Conservation (phyloP, 2,113 vertebrate species). For the Tragelaphus buxtoni region DNA sequence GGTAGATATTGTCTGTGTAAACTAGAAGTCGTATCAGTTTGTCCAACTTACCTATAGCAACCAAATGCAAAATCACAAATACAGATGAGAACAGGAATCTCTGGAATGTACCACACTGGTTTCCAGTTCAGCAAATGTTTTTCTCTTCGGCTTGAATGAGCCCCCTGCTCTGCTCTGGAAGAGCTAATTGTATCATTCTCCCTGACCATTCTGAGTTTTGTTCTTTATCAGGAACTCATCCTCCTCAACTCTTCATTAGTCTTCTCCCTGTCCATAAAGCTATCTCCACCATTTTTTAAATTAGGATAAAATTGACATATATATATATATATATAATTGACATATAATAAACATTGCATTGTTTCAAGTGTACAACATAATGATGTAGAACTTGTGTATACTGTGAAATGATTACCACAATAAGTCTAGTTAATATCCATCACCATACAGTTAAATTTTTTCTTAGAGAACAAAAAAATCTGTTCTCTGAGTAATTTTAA, state of each 20-base stretch:
- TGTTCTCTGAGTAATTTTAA: not conserved
- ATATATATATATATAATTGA: not conserved
- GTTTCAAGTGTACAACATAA: not conserved
- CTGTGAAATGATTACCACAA: not conserved
- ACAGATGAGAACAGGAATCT: not conserved
- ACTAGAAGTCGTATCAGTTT: not conserved
- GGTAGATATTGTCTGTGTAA: not conserved
- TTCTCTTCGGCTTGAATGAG: not conserved
- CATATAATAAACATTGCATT: not conserved
- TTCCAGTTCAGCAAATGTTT: not conserved
- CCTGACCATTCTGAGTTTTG: not conserved
- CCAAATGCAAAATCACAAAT: not conserved
- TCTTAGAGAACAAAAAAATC: not conserved
- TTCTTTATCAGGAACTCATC: not conserved
- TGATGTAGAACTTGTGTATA: not conserved
- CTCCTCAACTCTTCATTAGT: not conserved
- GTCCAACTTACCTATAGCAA: not conserved
- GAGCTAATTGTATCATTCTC: not conserved
- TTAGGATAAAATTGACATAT: not conserved
- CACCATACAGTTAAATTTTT: not conserved
- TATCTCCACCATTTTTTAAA: not conserved
- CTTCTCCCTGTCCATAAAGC: not conserved
- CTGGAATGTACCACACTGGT: rapidly evolving
- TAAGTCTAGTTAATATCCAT: not conserved
- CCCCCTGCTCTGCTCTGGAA: not conserved